These are phyloP conservation scores for Solen grandis DNA, from an alignment of 1,140 invertebrate genomes.

Conservation along the genomic window DNA sequence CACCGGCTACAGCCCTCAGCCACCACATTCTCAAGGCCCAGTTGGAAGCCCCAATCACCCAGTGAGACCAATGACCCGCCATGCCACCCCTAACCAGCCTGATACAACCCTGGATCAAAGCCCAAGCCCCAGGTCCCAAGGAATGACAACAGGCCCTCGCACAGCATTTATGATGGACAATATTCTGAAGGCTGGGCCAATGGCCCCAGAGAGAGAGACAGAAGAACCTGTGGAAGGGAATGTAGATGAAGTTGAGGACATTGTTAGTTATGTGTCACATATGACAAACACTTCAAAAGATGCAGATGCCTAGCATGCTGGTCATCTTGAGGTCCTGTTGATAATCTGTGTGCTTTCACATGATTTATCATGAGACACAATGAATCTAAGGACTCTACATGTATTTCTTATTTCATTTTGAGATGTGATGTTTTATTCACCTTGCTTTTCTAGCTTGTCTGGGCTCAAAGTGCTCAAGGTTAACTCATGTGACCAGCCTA, in stretches of 20 bases:
- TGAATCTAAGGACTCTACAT: too few relatives aligned
- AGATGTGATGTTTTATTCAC: too few relatives aligned
- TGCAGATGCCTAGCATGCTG: too few relatives aligned
- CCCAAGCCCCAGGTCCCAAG: conserved; percentile 9
- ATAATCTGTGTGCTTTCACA: too few relatives aligned
- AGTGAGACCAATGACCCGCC: conserved; percentile 11
- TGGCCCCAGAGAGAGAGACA: conserved; percentile 11
- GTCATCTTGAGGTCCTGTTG: too few relatives aligned
- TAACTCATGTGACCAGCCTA: too few relatives aligned
- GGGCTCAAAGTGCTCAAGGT: too few relatives aligned
- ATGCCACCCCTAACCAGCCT: not conserved
- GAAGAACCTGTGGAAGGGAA: conserved; percentile 45
- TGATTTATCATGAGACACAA: too few relatives aligned
- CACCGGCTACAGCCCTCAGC: conserved; percentile 4
- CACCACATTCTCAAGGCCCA: not conserved
- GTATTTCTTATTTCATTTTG: too few relatives aligned
- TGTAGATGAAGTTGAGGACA: not conserved
- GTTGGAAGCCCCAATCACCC: conserved; percentile 13
- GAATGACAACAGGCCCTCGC: not conserved
- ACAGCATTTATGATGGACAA: conserved; percentile 56
- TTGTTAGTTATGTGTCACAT: not conserved
- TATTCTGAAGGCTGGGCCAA: conserved; percentile 33
- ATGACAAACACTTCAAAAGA: not conserved
- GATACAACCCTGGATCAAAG: not conserved
- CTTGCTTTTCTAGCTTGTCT: too few relatives aligned